Conservation (phyloP, 2,797 vertebrate genomes). For the Nothura maculosa region DNA sequence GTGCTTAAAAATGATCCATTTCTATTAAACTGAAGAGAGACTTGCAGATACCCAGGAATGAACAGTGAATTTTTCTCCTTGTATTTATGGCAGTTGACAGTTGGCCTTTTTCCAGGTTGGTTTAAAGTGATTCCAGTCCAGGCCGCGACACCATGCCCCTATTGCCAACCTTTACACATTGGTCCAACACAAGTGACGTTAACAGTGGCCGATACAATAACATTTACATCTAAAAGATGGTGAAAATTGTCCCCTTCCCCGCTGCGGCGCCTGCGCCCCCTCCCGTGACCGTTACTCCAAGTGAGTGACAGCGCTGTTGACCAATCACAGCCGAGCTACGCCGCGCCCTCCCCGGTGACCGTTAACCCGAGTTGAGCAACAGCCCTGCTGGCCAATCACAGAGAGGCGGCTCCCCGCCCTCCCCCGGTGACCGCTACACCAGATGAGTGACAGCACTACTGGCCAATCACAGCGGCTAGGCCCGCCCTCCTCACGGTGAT, state of each 20-base stretch:
- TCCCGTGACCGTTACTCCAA: too few species aligned
- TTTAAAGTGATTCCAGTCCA: accelerated
- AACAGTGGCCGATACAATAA: accelerated
- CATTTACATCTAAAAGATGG: background rate
- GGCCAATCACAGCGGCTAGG: too few species aligned
- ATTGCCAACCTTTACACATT: background rate
- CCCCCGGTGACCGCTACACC: background rate
- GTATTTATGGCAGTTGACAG: accelerated
- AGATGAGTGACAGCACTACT: too few species aligned
- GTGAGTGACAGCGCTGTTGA: too few species aligned
- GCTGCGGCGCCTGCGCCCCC: too few species aligned
- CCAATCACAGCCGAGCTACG: too few species aligned
- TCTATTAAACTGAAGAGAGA: background rate
- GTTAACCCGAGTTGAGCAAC: background rate
- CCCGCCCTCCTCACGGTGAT: too few species aligned
- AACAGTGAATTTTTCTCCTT: too few species aligned
- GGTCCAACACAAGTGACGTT: accelerated
- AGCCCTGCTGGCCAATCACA: background rate
- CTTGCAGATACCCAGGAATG: background rate
- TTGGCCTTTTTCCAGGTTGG: accelerated
- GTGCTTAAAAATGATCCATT: background rate
- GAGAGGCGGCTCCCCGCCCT: background rate
- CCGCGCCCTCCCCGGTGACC: background rate
- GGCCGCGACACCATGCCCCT: too few species aligned
- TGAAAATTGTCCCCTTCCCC: background rate